Base-by-base conservation (phyloP, 2,797 vertebrate species). In the Leptatherina wallacei region DNA sequence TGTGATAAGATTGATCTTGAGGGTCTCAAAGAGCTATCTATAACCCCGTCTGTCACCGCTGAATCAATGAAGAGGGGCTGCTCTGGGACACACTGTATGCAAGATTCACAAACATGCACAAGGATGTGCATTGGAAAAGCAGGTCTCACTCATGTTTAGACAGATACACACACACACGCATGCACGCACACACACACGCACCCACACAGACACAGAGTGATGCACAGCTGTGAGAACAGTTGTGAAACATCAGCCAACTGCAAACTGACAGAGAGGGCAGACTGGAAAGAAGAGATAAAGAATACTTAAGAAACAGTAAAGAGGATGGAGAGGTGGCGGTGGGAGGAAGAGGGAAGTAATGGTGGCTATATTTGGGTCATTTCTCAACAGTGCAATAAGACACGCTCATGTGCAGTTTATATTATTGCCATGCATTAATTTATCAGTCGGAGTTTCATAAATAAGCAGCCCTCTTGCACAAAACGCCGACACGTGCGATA, bases 271-370 rank as follows among this genome's bases (percentile, higher is more conserved):
- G 65, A 54, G 58, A 33, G 67, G 74, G 58, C 58, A 85, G 78
- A 90, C 72, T 89, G 89, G 65, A 78, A 77, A 71, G 69, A 66
- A 64, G 80, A 91, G 89, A 91, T 92, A 91, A 90, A 88, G 80
- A 84, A 83, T 56, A 76, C 64, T 42, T 67, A 85, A 80, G 74
- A 88, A 89, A 81, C 75, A 81, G 82, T 47, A 56, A 54, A 84
- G 77, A 77, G 73, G 78, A 79, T 68, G 36, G 73, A 74, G 69
- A 79, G 72, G 73, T 77, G 83, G 68, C 51, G 56, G 49, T 32
- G 12, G 36, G 47, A 29, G 54, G 60, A 27, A 24, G n/a, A 24
- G n/a, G 0, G 7, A 38, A 8, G 71, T 44, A 9, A n/a, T 47
- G 44, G 44, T 3, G 8, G 20, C 20, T 44, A 20, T 44, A 20